These are phyloP conservation scores for Anisognathus igniventris DNA, from an alignment of 2,797 vertebrate genomes.

Conservation along the genomic window DNA sequence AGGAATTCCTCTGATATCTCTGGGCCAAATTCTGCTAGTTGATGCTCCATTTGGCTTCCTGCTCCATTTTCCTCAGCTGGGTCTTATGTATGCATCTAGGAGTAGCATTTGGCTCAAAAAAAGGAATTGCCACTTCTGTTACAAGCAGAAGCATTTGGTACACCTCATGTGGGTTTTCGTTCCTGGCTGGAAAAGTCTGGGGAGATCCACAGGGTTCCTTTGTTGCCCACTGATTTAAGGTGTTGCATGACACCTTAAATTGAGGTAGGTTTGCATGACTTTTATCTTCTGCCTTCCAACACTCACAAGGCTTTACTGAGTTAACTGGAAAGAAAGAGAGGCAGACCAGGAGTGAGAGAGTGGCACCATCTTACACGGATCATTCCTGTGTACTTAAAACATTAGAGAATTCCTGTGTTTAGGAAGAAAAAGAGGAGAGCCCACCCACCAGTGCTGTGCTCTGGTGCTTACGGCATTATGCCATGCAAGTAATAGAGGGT, in stretches of 20 bases:
- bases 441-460: not conserved
- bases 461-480: not conserved
- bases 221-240: slow-evolving; percentile 31
- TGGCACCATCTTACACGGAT: not conserved
- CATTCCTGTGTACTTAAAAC: not conserved
- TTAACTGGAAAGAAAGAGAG: slow-evolving; percentile 5
- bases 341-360: not conserved
- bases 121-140: not conserved
- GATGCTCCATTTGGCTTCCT: not conserved
- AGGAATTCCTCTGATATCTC: not conserved
- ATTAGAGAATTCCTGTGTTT: not conserved
- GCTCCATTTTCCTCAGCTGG: not conserved
- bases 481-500: not conserved
- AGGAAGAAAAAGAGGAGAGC: slow-evolving; percentile 19
- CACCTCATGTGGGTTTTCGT: not conserved
- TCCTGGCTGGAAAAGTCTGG: not conserved
- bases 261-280: slow-evolving; percentile 25
- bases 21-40: not conserved
- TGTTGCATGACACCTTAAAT: not conserved
- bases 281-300: slow-evolving; percentile 33
- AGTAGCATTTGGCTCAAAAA: not conserved
- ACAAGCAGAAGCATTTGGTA: not conserved
- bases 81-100: not conserved
- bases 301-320: not conserved
- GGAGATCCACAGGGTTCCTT: slow-evolving; percentile 35